These are phyloP conservation scores for Eumacrocentrus americanus DNA, from an alignment of 2,888 invertebrate genomes.

Conservation along the genomic window DNA sequence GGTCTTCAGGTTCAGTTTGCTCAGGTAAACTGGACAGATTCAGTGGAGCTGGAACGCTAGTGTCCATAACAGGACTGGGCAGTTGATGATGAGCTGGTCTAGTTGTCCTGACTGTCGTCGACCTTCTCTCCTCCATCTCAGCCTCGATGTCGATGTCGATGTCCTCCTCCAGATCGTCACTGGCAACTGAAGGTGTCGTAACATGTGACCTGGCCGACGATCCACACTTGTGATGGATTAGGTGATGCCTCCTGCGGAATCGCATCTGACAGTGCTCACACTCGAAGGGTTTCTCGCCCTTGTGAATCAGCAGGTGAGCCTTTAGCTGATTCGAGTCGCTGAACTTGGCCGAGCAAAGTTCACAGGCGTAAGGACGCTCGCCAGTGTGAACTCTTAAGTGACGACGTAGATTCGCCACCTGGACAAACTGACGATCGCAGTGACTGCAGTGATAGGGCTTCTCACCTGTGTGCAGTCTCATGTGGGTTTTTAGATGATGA, in stretches of 20 bases:
- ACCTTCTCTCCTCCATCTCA: constrained; percentile 62
- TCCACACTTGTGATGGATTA: constrained; percentile 84
- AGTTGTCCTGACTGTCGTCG: constrained; percentile 44
- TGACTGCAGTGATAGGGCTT: constrained; percentile 91
- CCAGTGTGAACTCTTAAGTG: constrained; percentile 92
- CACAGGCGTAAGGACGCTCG: constrained; percentile 87
- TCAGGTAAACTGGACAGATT: constrained; percentile 71
- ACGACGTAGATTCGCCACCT: constrained; percentile 88
- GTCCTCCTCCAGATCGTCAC: constrained; percentile 51
- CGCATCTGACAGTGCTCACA: constrained; percentile 80
- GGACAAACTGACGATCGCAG: constrained; percentile 91
- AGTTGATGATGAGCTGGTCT: constrained; percentile 60
- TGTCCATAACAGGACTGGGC: constrained; percentile 55
- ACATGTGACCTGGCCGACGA: constrained; percentile 34
- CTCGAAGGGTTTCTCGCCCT: constrained; percentile 87
- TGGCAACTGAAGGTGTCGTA: constrained; percentile 47
- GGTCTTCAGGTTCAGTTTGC: constrained; percentile 91
- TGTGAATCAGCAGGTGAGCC: constrained; percentile 87
- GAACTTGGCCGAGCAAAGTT: constrained; percentile 83
- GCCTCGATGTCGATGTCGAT: constrained; percentile 58
- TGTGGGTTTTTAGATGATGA: constrained; percentile 92
- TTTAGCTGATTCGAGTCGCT: constrained; percentile 92
- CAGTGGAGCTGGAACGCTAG: constrained; percentile 61
- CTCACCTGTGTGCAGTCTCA: constrained; percentile 91
- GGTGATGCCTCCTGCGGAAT: constrained; percentile 85